Percentiles rank a stretch among this genome's conserved stretches.
These are phyloP conservation scores for Xylocampa areola DNA, from an alignment of 2,888 invertebrate genomes.

Conservation along the genomic window DNA sequence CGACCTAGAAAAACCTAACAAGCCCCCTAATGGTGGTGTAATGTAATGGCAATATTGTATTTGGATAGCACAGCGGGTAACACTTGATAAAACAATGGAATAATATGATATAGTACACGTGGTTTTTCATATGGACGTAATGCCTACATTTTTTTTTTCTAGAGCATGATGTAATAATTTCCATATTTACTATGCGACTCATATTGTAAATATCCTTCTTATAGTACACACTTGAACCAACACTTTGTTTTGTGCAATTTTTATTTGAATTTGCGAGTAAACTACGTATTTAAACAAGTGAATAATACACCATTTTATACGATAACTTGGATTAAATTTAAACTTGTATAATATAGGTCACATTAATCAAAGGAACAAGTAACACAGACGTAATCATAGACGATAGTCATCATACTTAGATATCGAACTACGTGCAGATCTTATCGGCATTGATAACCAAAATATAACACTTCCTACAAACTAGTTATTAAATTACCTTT, in stretches of 20 bases:
- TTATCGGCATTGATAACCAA: slow-evolving; percentile 6
- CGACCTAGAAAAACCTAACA: slow-evolving; percentile 59
- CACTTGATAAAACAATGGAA: slow-evolving; percentile 36
- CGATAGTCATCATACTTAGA: slow-evolving; percentile 6
- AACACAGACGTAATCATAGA: slow-evolving; percentile 8
- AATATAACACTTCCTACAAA: too few species aligned
- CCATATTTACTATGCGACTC: background rate
- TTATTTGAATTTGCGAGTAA: background rate
- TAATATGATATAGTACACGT: slow-evolving; percentile 1
- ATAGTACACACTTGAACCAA: slow-evolving; percentile 13
- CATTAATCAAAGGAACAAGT: background rate
- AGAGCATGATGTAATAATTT: slow-evolving; percentile 15
- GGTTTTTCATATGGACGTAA: too few species aligned
- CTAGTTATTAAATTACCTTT: too few species aligned
- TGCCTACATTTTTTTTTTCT: background rate
- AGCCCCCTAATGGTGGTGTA: slow-evolving; percentile 34
- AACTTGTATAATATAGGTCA: slow-evolving; percentile 5
- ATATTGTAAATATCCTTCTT: slow-evolving; percentile 3
- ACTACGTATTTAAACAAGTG: background rate
- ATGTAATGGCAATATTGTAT: slow-evolving; percentile 33
- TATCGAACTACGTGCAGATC: slow-evolving; percentile 26
- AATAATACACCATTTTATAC: background rate
- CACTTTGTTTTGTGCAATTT: background rate
- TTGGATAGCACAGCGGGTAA: slow-evolving; percentile 34
- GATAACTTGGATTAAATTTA: slow-evolving; percentile 4